Evolutionary conservation across 2,797 vertebrate species (phyloP).

Genomic region (Gephyroberyx darwinii): DNA sequence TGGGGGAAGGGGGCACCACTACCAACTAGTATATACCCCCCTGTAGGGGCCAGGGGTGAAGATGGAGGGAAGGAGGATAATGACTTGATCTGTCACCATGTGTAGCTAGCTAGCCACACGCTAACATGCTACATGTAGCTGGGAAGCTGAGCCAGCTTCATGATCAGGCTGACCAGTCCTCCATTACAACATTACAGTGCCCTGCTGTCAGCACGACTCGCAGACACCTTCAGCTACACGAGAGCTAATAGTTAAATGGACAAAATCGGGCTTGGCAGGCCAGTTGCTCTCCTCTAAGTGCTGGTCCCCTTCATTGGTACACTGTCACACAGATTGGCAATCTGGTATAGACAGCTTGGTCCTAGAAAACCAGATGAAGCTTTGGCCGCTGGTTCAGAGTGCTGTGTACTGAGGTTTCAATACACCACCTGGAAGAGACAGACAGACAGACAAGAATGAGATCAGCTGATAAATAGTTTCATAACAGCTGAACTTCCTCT

Average conservation of each 20-base stretch:
- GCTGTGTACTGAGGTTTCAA: not conserved
- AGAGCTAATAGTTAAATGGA: not conserved
- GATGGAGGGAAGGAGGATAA: conserved; percentile 41
- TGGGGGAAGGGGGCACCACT: conserved; percentile 31
- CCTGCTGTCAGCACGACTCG: conserved; percentile 21
- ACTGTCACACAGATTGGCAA: not conserved
- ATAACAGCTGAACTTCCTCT: not conserved
- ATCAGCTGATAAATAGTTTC: not conserved
- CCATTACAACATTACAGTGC: conserved; percentile 51
- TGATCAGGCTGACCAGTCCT: conserved; percentile 35
- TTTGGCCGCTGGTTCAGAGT: not conserved
- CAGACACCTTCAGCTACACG: conserved; percentile 14
- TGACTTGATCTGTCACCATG: conserved; percentile 35
- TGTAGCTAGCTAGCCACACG: conserved; percentile 53
- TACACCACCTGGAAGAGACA: conserved; percentile 40
- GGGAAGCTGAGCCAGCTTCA: conserved; percentile 37
- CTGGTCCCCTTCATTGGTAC: not conserved
- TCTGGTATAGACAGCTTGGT: conserved; percentile 5
- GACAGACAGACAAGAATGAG: not conserved
- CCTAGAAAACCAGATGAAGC: conserved; percentile 6
- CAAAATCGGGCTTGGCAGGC: not conserved
- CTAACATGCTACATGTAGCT: conserved; percentile 58
- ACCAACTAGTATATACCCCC: conserved; percentile 53
- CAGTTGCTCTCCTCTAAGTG: not conserved
- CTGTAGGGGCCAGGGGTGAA: conserved; percentile 69